These are phyloP conservation scores for Morone saxatilis DNA, from an alignment of 2,113 vertebrate species.

Conservation along the genomic window DNA sequence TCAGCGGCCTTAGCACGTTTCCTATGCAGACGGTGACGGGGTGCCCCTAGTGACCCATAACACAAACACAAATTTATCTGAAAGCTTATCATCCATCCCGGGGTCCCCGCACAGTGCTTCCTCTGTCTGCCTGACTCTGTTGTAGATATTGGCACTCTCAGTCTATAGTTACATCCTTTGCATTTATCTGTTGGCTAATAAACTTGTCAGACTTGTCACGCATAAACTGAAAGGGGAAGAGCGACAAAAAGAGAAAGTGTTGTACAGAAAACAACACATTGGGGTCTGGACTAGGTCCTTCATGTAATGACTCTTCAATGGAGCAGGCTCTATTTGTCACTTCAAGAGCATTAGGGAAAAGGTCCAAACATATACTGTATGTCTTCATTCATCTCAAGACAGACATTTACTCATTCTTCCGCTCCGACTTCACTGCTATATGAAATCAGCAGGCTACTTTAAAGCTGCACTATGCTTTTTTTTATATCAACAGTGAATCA, in stretches of 20 bases:
- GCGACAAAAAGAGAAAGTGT: not conserved
- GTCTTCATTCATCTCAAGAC: conserved; percentile 14
- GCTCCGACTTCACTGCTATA: not conserved
- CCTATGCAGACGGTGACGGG: conserved; percentile 45
- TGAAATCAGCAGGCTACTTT: not conserved
- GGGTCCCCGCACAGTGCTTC: conserved; percentile 47
- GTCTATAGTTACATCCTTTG: conserved; percentile 15
- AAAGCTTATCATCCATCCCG: conserved; percentile 48
- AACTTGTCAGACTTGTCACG: conserved; percentile 50
- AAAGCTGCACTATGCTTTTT: not conserved
- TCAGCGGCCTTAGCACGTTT: conserved; percentile 44
- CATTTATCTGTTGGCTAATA: conserved; percentile 55
- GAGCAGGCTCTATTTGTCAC: conserved; percentile 26
- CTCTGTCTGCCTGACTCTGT: conserved; percentile 51
- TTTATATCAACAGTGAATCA: too few species aligned
- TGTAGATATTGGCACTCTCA: conserved; percentile 45
- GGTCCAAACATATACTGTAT: conserved; percentile 8
- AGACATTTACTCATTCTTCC: conserved; percentile 6
- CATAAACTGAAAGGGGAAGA: conserved; percentile 16
- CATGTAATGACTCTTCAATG: not conserved
- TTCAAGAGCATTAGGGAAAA: conserved; percentile 18
- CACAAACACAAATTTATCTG: conserved; percentile 67
- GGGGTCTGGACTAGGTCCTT: conserved; percentile 19
- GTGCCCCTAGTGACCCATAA: conserved; percentile 26
- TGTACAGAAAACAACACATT: not conserved